phyloP scores from a whole-genome alignment of 2,113 vertebrate genomes.

The Phaethornis superciliosus region DNA sequence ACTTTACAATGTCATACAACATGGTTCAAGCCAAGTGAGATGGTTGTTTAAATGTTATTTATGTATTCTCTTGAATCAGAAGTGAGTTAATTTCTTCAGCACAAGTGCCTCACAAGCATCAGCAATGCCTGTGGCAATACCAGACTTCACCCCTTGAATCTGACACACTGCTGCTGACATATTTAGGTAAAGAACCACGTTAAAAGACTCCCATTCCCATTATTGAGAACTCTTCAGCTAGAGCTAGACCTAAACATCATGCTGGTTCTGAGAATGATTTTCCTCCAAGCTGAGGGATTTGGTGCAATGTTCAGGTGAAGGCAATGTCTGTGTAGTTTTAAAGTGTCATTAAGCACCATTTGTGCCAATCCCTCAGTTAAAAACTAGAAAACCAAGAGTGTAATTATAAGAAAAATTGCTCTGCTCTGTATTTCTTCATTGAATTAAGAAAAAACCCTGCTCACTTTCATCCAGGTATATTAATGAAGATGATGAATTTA shows the following conservation, averaged over 20 bases:
- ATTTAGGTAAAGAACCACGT: background rate
- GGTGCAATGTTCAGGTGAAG: background rate
- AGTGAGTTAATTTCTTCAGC: background rate
- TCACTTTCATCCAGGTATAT: background rate
- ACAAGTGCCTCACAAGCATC: background rate
- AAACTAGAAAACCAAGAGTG: background rate
- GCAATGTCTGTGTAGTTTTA: background rate
- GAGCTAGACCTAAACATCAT: background rate
- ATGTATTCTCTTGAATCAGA: background rate
- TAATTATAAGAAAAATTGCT: background rate
- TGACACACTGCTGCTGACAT: background rate
- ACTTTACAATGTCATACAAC: background rate
- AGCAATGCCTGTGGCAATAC: background rate
- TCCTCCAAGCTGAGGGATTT: background rate
- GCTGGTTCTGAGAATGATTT: background rate
- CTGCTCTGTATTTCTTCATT: background rate
- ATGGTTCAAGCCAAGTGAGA: background rate
- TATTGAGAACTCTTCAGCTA: background rate
- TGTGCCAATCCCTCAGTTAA: background rate
- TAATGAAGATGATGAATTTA: background rate
- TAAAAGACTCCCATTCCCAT: background rate
- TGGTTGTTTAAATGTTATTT: background rate
- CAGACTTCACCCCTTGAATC: background rate
- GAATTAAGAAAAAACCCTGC: fast-evolving
- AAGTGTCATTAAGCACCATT: background rate